A percentile compares a stretch with the other conserved stretches of the same genome.
Evolutionary conservation across 2,797 vertebrate genomes (phyloP).

Genomic region (Clarias laeviceps): DNA sequence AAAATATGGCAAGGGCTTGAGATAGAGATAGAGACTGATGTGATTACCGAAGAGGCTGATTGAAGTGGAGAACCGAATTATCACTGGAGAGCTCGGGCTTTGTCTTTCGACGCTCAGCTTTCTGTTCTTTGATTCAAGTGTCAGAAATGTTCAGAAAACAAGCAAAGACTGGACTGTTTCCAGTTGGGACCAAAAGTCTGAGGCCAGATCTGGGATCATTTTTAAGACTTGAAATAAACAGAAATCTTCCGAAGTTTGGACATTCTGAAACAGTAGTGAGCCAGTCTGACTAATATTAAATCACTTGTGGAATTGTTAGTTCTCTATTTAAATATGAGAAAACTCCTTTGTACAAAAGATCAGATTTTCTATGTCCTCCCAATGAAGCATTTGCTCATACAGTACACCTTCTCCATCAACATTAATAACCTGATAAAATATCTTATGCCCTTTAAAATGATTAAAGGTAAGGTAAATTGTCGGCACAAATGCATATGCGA

Average conservation of each 20-base stretch:
- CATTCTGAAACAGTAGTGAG: no score
- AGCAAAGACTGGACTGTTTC: background rate
- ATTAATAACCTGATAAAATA: background rate
- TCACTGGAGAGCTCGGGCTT: constrained; percentile 78
- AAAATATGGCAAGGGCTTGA: constrained; percentile 60
- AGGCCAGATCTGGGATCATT: no score
- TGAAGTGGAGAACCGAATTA: constrained; percentile 83
- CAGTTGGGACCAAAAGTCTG: no score
- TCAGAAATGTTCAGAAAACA: constrained; percentile 52
- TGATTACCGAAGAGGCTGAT: constrained; percentile 78
- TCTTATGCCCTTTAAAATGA: background rate
- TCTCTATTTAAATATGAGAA: background rate
- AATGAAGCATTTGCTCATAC: no score
- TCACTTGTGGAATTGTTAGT: background rate
- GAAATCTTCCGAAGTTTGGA: no score
- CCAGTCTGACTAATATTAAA: background rate
- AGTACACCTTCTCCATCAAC: background rate
- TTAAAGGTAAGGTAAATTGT: background rate
- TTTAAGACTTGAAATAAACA: no score
- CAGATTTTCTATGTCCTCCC: no score
- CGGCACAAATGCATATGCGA: background rate
- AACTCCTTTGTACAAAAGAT: background rate
- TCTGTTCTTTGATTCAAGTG: constrained; percentile 79
- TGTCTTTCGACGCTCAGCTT: constrained; percentile 74
- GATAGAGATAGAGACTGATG: constrained; percentile 80